A percentile compares a stretch with the other conserved stretches of the same genome.
Conservation (phyloP, 2,888 invertebrate genomes). For the Amblyjoppa fuscipennis region DNA sequence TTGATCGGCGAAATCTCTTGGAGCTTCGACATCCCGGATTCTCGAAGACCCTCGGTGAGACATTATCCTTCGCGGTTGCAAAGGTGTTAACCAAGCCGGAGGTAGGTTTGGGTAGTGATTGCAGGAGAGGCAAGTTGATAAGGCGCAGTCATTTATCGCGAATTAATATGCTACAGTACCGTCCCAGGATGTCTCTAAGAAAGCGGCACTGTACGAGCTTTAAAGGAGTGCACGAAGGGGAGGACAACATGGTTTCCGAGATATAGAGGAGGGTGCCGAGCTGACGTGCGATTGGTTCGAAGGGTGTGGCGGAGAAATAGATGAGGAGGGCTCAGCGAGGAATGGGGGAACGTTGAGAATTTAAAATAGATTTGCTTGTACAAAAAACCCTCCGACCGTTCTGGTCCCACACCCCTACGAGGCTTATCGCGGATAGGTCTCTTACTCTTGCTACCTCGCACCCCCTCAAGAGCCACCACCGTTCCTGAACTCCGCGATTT, state of each 20-base stretch:
- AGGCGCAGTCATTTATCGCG: slow-evolving; percentile 67
- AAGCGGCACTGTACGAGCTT: slow-evolving; percentile 60
- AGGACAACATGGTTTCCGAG: slow-evolving; percentile 18
- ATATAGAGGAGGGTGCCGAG: slow-evolving; percentile 19
- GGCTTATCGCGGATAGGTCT: slow-evolving; percentile 75
- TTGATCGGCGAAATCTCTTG: slow-evolving; percentile 42
- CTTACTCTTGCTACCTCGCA: slow-evolving; percentile 22
- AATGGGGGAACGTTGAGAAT: slow-evolving; percentile 70
- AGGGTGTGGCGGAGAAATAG: neutral
- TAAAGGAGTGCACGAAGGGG: slow-evolving; percentile 34
- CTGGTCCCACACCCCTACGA: slow-evolving; percentile 47
- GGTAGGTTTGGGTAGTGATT: neutral
- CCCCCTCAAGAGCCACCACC: neutral
- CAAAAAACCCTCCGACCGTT: slow-evolving; percentile 72
- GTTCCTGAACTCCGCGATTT: slow-evolving; percentile 10
- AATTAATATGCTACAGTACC: slow-evolving; percentile 77
- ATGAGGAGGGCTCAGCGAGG: slow-evolving; percentile 9
- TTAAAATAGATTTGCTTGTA: slow-evolving; percentile 79
- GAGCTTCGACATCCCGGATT: slow-evolving; percentile 25
- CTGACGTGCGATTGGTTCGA: slow-evolving; percentile 39
- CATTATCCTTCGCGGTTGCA: neutral
- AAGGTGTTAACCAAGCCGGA: neutral
- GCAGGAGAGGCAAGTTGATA: slow-evolving; percentile 47
- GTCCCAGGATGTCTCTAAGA: slow-evolving; percentile 52
- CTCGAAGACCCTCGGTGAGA: neutral